Evolutionary conservation across 2,797 vertebrate species (phyloP).

Genomic region (Macroramphosus scolopax): DNA sequence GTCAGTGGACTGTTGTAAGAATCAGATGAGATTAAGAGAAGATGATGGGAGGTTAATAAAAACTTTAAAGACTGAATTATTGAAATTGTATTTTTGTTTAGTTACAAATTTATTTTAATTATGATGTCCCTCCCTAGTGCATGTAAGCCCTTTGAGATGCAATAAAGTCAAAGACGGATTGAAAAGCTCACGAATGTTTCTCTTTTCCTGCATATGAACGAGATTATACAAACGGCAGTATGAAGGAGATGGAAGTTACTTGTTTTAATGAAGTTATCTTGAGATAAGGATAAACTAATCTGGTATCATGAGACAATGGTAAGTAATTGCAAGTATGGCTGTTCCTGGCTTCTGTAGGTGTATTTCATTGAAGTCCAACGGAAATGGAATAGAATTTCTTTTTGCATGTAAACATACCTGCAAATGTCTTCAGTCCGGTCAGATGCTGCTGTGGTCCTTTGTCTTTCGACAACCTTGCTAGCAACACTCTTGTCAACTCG

Average conservation of each 20-base stretch:
- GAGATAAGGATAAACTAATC: too few relatives aligned
- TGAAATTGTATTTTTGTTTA: slow-evolving; percentile 90
- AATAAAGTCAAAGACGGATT: slow-evolving; percentile 97
- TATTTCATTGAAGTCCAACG: too few relatives aligned
- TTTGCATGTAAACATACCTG: too few relatives aligned
- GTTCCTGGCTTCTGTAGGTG: too few relatives aligned
- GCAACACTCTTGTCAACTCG: too few relatives aligned
- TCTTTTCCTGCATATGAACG: slow-evolving; percentile 8
- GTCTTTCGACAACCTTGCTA: too few relatives aligned
- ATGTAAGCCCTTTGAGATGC: slow-evolving; percentile 98
- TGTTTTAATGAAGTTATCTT: too few relatives aligned
- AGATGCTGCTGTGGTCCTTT: too few relatives aligned
- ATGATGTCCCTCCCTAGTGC: slow-evolving; percentile 84
- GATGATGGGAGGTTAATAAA: slow-evolving; percentile 67
- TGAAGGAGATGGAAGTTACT: neutral
- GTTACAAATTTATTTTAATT: slow-evolving; percentile 89
- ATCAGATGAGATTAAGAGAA: slow-evolving; percentile 80
- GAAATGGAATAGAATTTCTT: too few relatives aligned
- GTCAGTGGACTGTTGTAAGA: slow-evolving; percentile 86
- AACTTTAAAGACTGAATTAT: slow-evolving; percentile 81
- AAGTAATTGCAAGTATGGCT: too few relatives aligned
- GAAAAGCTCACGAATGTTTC: slow-evolving; percentile 57
- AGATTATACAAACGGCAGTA: neutral
- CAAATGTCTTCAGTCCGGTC: too few relatives aligned
- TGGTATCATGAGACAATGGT: too few relatives aligned